Base-by-base conservation (phyloP, 1,140 invertebrate genomes). In the Acromyrmex heyeri region DNA sequence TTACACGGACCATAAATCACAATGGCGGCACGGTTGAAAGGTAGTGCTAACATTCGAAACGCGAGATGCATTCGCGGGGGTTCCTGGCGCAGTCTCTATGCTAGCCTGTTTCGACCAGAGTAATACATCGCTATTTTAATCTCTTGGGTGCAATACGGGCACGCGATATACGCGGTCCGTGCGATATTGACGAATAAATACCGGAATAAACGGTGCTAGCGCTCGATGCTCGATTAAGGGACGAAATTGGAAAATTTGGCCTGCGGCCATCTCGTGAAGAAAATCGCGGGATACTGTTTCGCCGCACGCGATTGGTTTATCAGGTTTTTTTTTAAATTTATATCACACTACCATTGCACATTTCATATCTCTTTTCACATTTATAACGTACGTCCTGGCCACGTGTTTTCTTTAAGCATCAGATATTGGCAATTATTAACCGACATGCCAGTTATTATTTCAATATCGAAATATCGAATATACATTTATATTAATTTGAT, bases 111-210 rank as follows among this genome's bases (percentile, higher is more conserved):
- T 61, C 79, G 38, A 75, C 59, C 69, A 55, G 55, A 61, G 69
- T 83, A 83, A 83, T 83, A 83, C 69, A 83, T 83, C 67, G 79
- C 79, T 61, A 73, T 83, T 83, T 83, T 83, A 83, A 83, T 83
- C 79, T 83, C 69, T 48, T 44, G 79, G 79, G 79, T 75, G 72
- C 79, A 83, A 83, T 83, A 83, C 79, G 55, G 38, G 55, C 57
- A 10, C 5, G 65, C 78, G 67, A 82, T 82, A 82, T 57, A 82
- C 65, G 18, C 24, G 67, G 67, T 0, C 10, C 30, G 38, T n/a
- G 55, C 79, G 38, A 83, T 83, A 83, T 83, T 83, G 79, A 83
- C 79, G 69, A 83, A 83, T 75, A 83, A 83, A 83, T 83, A 83
- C 79, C 79, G 70, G 79, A 83, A 83, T 83, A 83, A 83, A 83